Base-by-base conservation (phyloP, 2,888 invertebrate genomes). In the Synanthedon vespiformis region DNA sequence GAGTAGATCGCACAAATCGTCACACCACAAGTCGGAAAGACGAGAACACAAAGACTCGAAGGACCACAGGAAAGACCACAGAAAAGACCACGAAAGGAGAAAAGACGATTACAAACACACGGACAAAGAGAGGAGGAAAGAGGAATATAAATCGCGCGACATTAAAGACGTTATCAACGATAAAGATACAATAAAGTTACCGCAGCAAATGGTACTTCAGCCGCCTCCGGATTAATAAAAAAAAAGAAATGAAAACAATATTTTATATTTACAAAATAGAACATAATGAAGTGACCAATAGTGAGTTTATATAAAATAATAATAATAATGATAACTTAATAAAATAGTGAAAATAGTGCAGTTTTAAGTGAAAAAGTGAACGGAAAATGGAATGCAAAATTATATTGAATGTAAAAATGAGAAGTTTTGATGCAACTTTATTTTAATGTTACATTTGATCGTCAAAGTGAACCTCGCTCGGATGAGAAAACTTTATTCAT, bases 1-100 rank as follows among this genome's bases (percentile, higher is more conserved):
- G 0, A 74, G 77, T 1, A 75, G 82, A 0, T 68, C 68, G 8
- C 83, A 83, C 64, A 80, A 77, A 55, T 83, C 80, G 0, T 69
- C 75, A 1, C 68, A 68, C 5, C 74, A 76, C 56, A 74, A 71
- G 55, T 68, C 74, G 0, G 74, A 80, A 51, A 66, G 73, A 50
- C 72, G 77, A 48, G 62, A 75, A 10, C 59, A 62, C 2, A 64
- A 64, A 12, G 56, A 57, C 11, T 67, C 64, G 0, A 64, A 68
- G 52, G 80, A 81, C 3, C 73, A 74, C 41, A 78, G 73, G 56
- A 77, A 72, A 49, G 79, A 80, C 0, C 77, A 76, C 54, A 75
- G 72, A 49, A 64, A 63, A 13, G 76, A 75, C 18, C 18, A 18
- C 1, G 77, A 75, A 11, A 70, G 71, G 11, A 72, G 70, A 49